These are phyloP conservation scores for Drosophila lini DNA, from an alignment of 1,140 invertebrate genomes.

Conservation along the genomic window DNA sequence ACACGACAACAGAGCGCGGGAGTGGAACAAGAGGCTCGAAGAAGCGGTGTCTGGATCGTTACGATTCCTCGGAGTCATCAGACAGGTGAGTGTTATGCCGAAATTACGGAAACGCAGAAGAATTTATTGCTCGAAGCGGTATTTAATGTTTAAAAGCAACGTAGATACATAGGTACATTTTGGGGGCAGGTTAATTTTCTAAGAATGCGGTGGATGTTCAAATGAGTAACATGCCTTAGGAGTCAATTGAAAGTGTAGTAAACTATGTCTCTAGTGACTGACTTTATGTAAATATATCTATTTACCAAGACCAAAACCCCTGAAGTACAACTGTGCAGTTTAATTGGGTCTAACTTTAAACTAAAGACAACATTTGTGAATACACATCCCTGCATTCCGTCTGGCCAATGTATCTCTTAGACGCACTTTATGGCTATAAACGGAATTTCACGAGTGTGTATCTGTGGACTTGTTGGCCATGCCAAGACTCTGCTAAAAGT, in stretches of 20 bases:
- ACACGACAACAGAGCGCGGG: constrained; percentile 7
- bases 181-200: neutral
- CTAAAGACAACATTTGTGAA: neutral
- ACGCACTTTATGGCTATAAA: constrained; percentile 31
- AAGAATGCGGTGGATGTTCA: neutral
- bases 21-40: constrained; percentile 86
- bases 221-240: neutral
- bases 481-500: constrained; percentile 54
- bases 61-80: constrained; percentile 95
- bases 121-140: neutral
- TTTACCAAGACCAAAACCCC: neutral
- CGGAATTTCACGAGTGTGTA: constrained; percentile 32
- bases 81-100: constrained; percentile 89
- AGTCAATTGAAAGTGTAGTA: neutral
- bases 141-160: neutral
- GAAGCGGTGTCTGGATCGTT: constrained; percentile 93
- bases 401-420: constrained; percentile 22
- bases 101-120: neutral
- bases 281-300: neutral
- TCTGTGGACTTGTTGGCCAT: constrained; percentile 15
- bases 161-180: neutral
- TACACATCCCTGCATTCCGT: neutral
- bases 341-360: neutral
- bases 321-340: neutral
- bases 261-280: too few relatives aligned